These are phyloP conservation scores for Characodon lateralis DNA, from an alignment of 2,797 vertebrate genomes.

Conservation along the genomic window DNA sequence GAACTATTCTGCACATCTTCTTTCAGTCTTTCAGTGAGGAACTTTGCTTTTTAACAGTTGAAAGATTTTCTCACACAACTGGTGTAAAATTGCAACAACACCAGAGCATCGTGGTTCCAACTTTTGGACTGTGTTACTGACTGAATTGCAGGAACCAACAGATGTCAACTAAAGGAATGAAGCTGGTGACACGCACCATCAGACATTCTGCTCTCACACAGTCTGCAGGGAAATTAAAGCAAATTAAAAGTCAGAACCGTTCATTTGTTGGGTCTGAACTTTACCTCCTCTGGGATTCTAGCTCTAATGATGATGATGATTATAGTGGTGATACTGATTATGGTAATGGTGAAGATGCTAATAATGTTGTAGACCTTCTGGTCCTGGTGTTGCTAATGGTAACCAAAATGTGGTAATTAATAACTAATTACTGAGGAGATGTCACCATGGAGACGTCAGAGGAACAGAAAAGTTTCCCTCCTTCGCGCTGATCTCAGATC, in stretches of 20 bases:
- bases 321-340: not conserved
- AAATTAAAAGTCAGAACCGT: too few relatives aligned
- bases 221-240: too few relatives aligned
- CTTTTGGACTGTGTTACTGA: not conserved
- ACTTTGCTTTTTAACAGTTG: too few relatives aligned
- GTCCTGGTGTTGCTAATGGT: not conserved
- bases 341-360: not conserved
- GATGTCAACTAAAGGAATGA: too few relatives aligned
- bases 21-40: too few relatives aligned
- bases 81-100: too few relatives aligned
- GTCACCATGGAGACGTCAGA: not conserved
- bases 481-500: constrained; percentile 10
- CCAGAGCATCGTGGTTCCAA: not conserved
- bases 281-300: too few relatives aligned
- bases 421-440: constrained; percentile 18
- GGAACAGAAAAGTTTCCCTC: not conserved
- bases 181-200: too few relatives aligned
- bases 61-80: too few relatives aligned
- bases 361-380: not conserved
- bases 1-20: too few relatives aligned
- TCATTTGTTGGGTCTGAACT: too few relatives aligned
- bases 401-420: not conserved
- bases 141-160: not conserved
- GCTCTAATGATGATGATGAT: not conserved
- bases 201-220: too few relatives aligned